A percentile compares a stretch with the other conserved stretches of the same genome.
phyloP scores from a whole-genome alignment of 2,113 vertebrate genomes.

The Emydura subglobosa region DNA sequence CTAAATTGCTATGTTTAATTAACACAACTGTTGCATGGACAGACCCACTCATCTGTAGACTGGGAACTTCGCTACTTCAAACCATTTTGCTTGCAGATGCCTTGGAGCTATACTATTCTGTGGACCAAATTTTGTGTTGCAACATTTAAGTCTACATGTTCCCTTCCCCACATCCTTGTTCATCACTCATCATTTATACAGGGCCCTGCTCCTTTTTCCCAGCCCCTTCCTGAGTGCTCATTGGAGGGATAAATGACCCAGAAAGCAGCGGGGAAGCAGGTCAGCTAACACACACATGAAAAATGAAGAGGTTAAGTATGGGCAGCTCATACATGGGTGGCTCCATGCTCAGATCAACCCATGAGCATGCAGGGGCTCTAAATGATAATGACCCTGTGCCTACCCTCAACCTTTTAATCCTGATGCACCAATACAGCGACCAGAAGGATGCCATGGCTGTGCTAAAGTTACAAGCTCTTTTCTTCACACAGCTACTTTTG shows the following conservation, averaged over 20 bases:
- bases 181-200: accelerated
- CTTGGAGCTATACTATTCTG: not conserved
- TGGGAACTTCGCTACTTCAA: too few species aligned
- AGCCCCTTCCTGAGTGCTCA: not conserved
- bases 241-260: not conserved
- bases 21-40: too few species aligned
- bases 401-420: too few species aligned
- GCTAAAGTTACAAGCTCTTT: too few species aligned
- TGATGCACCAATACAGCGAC: not conserved
- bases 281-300: not conserved
- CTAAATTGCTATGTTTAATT: too few species aligned
- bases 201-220: accelerated
- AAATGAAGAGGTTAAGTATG: too few species aligned
- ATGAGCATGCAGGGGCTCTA: not conserved
- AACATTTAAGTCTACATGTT: too few species aligned
- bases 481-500: too few species aligned
- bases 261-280: not conserved
- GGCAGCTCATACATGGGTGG: not conserved
- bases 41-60: too few species aligned
- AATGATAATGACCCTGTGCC: not conserved
- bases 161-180: not conserved
- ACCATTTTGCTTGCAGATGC: too few species aligned
- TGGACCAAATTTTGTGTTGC: not conserved
- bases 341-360: not conserved
- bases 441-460: not conserved